Conservation (phyloP, 1,140 invertebrate genomes). For the Gerris buenoi region DNA sequence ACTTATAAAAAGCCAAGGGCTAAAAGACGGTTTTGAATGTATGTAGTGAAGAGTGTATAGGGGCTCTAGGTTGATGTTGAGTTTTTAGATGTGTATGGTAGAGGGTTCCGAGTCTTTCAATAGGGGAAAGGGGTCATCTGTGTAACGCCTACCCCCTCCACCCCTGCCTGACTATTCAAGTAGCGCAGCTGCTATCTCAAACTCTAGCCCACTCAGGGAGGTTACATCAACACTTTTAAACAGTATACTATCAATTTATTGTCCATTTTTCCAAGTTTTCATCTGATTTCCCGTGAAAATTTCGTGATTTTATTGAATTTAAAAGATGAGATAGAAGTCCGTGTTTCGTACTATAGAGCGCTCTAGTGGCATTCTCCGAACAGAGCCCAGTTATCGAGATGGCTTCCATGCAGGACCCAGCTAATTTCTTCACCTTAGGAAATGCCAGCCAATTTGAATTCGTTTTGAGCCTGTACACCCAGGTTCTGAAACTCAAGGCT, state of each 20-base stretch:
- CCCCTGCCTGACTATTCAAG: slow-evolving; percentile 6
- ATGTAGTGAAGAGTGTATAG: background rate
- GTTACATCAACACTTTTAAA: slow-evolving; percentile 5
- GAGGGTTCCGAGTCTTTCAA: background rate
- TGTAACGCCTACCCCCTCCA: slow-evolving; percentile 7
- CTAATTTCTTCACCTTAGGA: slow-evolving; percentile 77
- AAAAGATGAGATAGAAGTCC: background rate
- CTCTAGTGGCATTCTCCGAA: slow-evolving; percentile 11
- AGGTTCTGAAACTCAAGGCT: slow-evolving; percentile 71
- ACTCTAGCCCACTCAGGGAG: slow-evolving; percentile 8
- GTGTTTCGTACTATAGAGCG: slow-evolving; percentile 6
- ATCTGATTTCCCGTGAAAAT: background rate
- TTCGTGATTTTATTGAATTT: background rate
- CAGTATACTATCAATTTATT: background rate
- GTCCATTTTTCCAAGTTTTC: background rate
- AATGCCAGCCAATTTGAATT: slow-evolving; percentile 71
- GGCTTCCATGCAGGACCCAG: slow-evolving; percentile 71
- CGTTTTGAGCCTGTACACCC: slow-evolving; percentile 73
- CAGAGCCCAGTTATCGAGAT: slow-evolving; percentile 33
- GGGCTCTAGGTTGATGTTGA: background rate
- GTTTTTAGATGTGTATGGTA: background rate
- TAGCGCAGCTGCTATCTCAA: slow-evolving; percentile 11
- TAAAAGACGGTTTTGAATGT: background rate
- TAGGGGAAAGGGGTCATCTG: slow-evolving; percentile 12
- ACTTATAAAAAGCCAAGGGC: background rate